Base-by-base conservation (phyloP, 2,113 vertebrate species). In the Oplegnathus fasciatus region DNA sequence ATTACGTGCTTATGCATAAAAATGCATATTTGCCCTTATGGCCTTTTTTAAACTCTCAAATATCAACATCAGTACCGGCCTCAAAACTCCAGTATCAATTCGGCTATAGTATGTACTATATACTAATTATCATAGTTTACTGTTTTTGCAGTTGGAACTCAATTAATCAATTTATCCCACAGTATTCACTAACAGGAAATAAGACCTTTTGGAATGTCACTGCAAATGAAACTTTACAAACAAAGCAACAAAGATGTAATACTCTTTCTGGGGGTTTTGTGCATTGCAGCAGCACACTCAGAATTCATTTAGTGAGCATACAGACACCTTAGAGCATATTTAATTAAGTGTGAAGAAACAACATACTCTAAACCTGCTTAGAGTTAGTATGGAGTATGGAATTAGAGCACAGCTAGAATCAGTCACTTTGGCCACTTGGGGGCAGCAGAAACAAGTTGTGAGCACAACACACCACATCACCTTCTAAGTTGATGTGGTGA, bases 321-420 rank as follows among this genome's bases (percentile, higher is more conserved):
- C 48, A 57, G 32, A 40, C 32, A 72, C 69, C 48, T 54, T 70
- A 50, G 24, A 72, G 17, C n/a, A 73, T 44, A 32, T 61, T 61
- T 34, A 24, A 32, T 44, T 18, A 14, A 60, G 9, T 34, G 26
- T 34, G 20, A 44, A 60, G 10, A 2, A 5, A 4, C 37, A 44
- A 5, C 13, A 32, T n/a, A 11, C 15, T 40, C 8, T 50, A 20
- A 52, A 40, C 22, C 28, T 52, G 46, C 75, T 6, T 42, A 22
- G 20, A 32, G 26, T 24, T 24, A 32, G 37, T 68, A n/a, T 57
- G 20, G 32, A 58, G 50, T 57, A n/a, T 57, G 75, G 62, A 77
- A 77, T 14, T 66, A 61, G 75, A 34, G 66, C 48, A 55, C 32
- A 24, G 50, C 26, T 57, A 30, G 20, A 44, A n/a, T 18, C 20